Percentiles rank a stretch among this genome's conserved stretches.
Conservation (phyloP, 2,888 invertebrate species). For the Trichacis sp. region DNA sequence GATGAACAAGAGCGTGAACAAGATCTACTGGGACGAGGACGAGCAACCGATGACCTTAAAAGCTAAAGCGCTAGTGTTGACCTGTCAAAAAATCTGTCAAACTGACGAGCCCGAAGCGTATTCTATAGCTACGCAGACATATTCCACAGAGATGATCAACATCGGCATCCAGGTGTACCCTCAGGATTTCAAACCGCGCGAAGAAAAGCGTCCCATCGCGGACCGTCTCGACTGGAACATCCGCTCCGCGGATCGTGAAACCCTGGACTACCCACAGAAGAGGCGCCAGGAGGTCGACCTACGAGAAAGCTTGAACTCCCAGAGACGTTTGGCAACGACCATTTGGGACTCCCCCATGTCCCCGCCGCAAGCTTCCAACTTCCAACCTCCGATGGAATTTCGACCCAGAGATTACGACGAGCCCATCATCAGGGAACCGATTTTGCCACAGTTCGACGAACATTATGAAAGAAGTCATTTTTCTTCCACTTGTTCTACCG, state of each 20-base stretch:
- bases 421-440: constrained; percentile 4
- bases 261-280: constrained; percentile 52
- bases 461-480: background rate
- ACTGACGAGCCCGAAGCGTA: constrained; percentile 56
- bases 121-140: constrained; percentile 44
- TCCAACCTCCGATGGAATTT: constrained; percentile 8
- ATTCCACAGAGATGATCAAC: constrained; percentile 43
- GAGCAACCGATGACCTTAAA: constrained; percentile 36
- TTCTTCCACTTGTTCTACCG: background rate
- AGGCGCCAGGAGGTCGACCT: constrained; percentile 55
- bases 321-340: constrained; percentile 24
- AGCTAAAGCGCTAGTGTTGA: constrained; percentile 40
- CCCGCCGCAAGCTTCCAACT: background rate
- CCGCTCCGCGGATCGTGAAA: constrained; percentile 45
- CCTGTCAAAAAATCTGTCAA: constrained; percentile 64
- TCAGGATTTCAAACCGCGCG: constrained; percentile 42
- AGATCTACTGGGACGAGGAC: constrained; percentile 59
- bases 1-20: constrained; percentile 54
- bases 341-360: constrained; percentile 11
- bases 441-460: background rate
- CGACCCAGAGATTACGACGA: constrained; percentile 10
- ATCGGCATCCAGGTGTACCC: constrained; percentile 49
- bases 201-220: constrained; percentile 59
- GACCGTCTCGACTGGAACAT: constrained; percentile 63
- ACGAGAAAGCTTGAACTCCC: constrained; percentile 59